Evolutionary conservation across 1,140 invertebrate species (phyloP).

Genomic region (Papilio polytes): DNA sequence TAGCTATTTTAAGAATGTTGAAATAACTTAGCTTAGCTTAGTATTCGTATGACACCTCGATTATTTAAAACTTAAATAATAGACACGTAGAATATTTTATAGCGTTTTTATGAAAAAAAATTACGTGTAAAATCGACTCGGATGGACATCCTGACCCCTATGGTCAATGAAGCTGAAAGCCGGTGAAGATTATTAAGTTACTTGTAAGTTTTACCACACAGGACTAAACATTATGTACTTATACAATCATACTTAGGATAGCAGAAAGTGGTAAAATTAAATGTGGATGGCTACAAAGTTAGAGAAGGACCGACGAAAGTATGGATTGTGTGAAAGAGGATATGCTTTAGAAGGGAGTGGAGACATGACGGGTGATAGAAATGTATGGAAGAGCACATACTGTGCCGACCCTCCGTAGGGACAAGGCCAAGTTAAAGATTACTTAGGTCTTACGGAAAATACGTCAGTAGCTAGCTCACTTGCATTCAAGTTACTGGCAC

Average conservation of each 20-base stretch:
- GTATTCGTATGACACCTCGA: not conserved
- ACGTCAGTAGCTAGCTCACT: no score
- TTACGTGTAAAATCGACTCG: not conserved
- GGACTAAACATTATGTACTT: not conserved
- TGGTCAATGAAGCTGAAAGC: not conserved
- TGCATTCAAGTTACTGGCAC: no score
- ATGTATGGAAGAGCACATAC: no score
- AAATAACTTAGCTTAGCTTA: not conserved
- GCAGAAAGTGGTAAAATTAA: no score
- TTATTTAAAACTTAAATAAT: not conserved
- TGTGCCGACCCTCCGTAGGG: no score
- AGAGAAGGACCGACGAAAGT: no score
- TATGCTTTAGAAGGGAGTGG: no score
- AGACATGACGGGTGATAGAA: no score
- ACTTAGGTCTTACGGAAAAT: no score
- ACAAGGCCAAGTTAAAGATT: no score
- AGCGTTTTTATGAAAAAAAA: not conserved
- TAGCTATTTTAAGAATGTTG: not conserved
- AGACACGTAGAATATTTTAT: not conserved
- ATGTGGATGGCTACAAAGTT: no score
- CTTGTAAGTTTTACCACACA: slow-evolving; percentile 1
- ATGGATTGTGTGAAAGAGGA: no score
- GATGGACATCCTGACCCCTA: not conserved
- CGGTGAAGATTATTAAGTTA: slow-evolving; percentile 11
- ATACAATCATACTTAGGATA: not conserved